Percentiles rank a stretch among this genome's conserved stretches.
phyloP scores from a whole-genome alignment of 2,113 vertebrate genomes.

The Nycticorax nycticorax region DNA sequence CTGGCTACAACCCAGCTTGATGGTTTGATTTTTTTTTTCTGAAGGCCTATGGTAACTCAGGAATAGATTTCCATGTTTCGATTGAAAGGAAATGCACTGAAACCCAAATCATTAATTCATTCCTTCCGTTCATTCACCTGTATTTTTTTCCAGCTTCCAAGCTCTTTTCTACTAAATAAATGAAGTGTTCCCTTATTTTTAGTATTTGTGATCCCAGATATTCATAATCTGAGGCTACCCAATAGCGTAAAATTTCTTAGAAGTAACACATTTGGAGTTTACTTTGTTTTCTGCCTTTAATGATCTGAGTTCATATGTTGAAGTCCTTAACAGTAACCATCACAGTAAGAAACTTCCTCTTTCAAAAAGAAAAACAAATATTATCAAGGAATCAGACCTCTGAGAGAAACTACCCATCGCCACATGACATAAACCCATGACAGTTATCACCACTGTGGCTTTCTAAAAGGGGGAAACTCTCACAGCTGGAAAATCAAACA shows the following conservation, averaged over 20 bases:
- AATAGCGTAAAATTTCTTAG: neutral
- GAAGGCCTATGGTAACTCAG: neutral
- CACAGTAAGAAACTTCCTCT: neutral
- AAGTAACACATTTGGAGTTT: neutral
- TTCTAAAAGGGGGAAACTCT: neutral
- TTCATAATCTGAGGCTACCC: neutral
- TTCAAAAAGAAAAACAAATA: neutral
- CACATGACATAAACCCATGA: neutral
- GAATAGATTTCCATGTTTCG: neutral
- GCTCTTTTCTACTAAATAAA: neutral
- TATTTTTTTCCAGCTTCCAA: neutral
- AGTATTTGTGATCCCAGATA: neutral
- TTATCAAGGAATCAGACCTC: neutral
- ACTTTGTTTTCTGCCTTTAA: neutral
- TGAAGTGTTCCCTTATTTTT: neutral
- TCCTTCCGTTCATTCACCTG: neutral
- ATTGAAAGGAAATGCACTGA: neutral
- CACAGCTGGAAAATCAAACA: neutral
- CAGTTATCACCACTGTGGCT: neutral
- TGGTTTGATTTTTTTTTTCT: neutral
- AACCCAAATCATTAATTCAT: neutral
- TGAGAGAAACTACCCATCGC: neutral
- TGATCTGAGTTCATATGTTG: neutral
- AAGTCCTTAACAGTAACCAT: neutral
- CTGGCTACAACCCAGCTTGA: neutral